Evolutionary conservation across 2,888 invertebrate species (phyloP), one percentile per base, ranked within the genome.

Genomic region (Dolichopus griseipennis): DNA sequence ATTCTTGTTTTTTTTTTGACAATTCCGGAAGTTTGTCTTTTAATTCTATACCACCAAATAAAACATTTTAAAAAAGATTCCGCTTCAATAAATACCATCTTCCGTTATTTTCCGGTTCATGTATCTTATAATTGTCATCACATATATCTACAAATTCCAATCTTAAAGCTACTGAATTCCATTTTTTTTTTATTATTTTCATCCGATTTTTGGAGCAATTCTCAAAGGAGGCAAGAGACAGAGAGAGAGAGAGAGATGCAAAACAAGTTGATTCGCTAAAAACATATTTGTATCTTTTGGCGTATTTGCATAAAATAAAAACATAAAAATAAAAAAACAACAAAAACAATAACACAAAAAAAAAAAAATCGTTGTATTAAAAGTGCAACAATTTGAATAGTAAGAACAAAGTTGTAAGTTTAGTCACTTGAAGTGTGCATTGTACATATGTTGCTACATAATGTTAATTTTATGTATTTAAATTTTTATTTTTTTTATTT

Each of bases 371-470:
- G 18, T 37, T 37, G 37, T 37, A 37, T 37, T 4, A 37, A 37
- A 37, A 52, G 52, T 52, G 52, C 52, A 52, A 52, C 52, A 52
- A 52, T 52, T 52, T 52, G 52, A 52, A 52, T 52, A 52, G 52
- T 52, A 52, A 52, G 18, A 18, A 52, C 12, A 52, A 15, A 52
- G 52, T 52, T 52, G 52, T 52, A 52, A 52, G 52, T 52, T 52
- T 52, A 52, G 52, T 52, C 52, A 52, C 52, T 52, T 52, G 52
- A 52, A 52, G 52, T 52, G 52, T 52, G 52, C 52, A 52, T 52
- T 52, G 52, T 52, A 52, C 52, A 52, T 52, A 52, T 52, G 52
- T 52, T 52, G 52, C 52, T 52, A 52, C 52, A 52, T 52, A 52
- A 52, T 52, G 52, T 52, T 52, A 52, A 52, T 52, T 52, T 52